Evolutionary conservation across 2,888 invertebrate species (phyloP).

Genomic region (Caenorhabditis sp.): DNA sequence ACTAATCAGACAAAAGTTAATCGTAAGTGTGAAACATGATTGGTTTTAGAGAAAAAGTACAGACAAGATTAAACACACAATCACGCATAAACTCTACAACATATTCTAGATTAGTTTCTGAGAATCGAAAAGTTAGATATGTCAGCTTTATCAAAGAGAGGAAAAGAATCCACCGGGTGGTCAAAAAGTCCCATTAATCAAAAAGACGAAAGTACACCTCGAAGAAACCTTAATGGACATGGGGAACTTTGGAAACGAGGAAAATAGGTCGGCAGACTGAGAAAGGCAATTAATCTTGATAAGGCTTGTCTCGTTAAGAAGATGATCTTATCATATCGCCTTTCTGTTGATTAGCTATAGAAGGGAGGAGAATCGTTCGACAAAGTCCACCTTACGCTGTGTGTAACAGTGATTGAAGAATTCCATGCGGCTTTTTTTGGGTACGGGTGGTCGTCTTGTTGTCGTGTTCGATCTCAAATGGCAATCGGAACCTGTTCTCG

Average conservation of each 20-base stretch:
- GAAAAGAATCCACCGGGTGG: neutral
- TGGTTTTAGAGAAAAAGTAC: no score
- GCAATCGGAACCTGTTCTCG: slow-evolving; percentile 14
- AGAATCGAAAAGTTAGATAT: neutral
- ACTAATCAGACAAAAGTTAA: no score
- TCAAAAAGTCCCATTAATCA: neutral
- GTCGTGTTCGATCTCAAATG: slow-evolving; percentile 8
- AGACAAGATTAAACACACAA: no score
- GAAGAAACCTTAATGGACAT: neutral
- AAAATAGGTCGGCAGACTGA: slow-evolving; percentile 6
- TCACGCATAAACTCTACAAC: no score
- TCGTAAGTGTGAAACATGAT: no score
- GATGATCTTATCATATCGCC: slow-evolving; percentile 19
- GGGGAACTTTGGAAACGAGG: neutral
- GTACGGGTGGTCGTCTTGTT: slow-evolving; percentile 20
- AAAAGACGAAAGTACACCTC: neutral
- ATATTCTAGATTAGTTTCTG: no score
- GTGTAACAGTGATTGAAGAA: neutral
- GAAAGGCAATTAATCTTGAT: slow-evolving; percentile 20
- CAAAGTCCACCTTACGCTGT: slow-evolving; percentile 7
- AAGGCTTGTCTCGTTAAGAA: slow-evolving; percentile 1
- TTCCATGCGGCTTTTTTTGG: slow-evolving; percentile 7
- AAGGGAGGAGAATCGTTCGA: neutral
- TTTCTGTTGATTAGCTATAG: neutral
- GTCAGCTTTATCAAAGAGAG: neutral